Evolutionary conservation across 2,113 vertebrate genomes (phyloP).

Genomic region (Heloderma charlesbogerti): DNA sequence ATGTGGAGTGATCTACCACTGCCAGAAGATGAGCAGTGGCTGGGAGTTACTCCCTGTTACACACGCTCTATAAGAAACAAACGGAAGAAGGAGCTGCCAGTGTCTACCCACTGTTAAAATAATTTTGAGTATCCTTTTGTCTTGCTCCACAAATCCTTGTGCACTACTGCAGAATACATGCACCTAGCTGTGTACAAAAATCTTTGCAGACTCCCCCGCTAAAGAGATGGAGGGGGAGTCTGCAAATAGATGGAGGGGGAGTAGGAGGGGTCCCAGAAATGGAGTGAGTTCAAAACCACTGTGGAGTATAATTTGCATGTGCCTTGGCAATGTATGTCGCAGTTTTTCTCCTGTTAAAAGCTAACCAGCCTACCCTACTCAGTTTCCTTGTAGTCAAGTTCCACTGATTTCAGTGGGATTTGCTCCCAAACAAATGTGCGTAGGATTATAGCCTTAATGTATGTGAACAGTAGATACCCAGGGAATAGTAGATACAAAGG

Average conservation of each 20-base stretch:
- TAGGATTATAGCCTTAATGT: background rate
- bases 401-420: background rate
- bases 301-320: no score
- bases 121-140: background rate
- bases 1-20: background rate
- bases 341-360: background rate
- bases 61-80: background rate
- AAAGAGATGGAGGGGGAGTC: background rate
- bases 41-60: background rate
- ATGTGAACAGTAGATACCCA: background rate
- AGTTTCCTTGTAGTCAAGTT: background rate
- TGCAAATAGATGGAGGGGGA: no score
- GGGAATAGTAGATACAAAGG: background rate
- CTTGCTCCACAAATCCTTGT: background rate
- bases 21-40: background rate
- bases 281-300: background rate
- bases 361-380: background rate
- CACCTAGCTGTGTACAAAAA: background rate
- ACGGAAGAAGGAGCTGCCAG: background rate
- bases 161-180: background rate
- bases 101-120: background rate
- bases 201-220: background rate
- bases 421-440: background rate
- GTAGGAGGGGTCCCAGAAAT: background rate
- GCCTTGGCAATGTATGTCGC: background rate